A percentile compares a stretch with the other conserved stretches of the same genome.
These are phyloP conservation scores for Clarias gariepinus DNA, from an alignment of 2,113 vertebrate species.

Conservation along the genomic window DNA sequence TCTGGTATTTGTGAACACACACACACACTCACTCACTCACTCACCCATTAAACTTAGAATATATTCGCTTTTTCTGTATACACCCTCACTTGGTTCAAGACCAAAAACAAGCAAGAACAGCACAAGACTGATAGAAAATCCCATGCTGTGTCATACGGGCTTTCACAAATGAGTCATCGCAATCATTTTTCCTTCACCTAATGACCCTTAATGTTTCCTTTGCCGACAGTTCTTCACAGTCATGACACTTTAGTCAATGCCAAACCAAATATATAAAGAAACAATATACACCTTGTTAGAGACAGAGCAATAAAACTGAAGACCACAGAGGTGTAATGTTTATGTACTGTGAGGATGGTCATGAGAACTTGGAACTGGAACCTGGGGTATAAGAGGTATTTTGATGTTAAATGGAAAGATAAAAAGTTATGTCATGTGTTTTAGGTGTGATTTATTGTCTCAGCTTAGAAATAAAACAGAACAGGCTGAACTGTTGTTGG, in stretches of 20 bases:
- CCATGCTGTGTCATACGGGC: neutral
- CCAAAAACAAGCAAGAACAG: conserved; percentile 35
- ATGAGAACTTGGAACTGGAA: neutral
- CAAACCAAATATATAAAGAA: conserved; percentile 11
- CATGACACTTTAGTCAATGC: conserved; percentile 7
- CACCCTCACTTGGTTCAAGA: neutral
- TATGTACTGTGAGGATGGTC: neutral
- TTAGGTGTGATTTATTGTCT: neutral
- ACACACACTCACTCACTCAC: neutral
- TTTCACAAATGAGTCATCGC: conserved; percentile 7
- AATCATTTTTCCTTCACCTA: neutral
- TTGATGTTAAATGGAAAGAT: neutral
- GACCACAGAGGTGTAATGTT: neutral
- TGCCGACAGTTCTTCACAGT: neutral
- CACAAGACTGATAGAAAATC: neutral
- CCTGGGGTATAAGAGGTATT: neutral
- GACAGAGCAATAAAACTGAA: neutral
- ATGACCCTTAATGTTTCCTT: conserved; percentile 29
- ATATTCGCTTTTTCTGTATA: neutral
- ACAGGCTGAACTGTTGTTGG: neutral
- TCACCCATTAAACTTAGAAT: conserved; percentile 6
- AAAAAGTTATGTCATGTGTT: neutral
- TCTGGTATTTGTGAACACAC: conserved; percentile 53
- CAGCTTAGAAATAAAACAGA: neutral
- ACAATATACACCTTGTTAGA: conserved; percentile 1